Base-by-base conservation (phyloP, 2,113 vertebrate species). In the Pluvianellus socialis region DNA sequence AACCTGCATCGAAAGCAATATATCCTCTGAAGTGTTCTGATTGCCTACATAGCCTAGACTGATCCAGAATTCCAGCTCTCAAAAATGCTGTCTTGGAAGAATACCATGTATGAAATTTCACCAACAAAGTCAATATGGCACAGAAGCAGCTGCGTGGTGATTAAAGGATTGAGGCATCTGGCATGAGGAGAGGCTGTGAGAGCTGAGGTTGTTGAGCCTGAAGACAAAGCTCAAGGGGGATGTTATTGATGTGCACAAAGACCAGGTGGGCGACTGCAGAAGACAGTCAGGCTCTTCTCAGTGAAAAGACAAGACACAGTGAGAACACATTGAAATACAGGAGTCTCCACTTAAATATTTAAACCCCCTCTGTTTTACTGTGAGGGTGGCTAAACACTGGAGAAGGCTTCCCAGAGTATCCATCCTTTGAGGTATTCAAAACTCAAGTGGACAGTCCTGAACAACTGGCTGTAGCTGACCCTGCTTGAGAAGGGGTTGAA, bases 91-190 rank as follows among this genome's bases (percentile, higher is more conserved):
- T 47, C 32, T 10, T 63, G 44, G 47, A 59, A 73, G 19, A 67
- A 40, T 2, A 40, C 9, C 33, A 14, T 0, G 0, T 7, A 6
- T 19, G 21, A 62, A 30, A 66, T 70, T 35, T 5, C 56, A 56
- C 1, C 11, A 4, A 3, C 27, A 30, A 75, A 71, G 32, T 6
- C 61, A 15, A 4, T 9, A 50, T 5, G 17, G 33, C 45, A 72
- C 24, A 33, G 35, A 49, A 45, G 66, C 45, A 67, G 58, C 52
- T 24, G 38, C 6, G 5, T 2, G 35, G 27, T 14, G 44, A 55
- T 52, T 22, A 15, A 79, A 52, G 23, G 11, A 52, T 6, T 19
- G 28, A 9, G 0, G 4, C 0, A 0, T 10, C 74, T 75, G 74
- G 56, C 30, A 38, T 0, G 11, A 86, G 42, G 23, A 85, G 20